Percentiles rank a stretch among this genome's conserved stretches.
phyloP scores from a whole-genome alignment of 2,888 invertebrate genomes.

The Acrocyrtus sp. region DNA sequence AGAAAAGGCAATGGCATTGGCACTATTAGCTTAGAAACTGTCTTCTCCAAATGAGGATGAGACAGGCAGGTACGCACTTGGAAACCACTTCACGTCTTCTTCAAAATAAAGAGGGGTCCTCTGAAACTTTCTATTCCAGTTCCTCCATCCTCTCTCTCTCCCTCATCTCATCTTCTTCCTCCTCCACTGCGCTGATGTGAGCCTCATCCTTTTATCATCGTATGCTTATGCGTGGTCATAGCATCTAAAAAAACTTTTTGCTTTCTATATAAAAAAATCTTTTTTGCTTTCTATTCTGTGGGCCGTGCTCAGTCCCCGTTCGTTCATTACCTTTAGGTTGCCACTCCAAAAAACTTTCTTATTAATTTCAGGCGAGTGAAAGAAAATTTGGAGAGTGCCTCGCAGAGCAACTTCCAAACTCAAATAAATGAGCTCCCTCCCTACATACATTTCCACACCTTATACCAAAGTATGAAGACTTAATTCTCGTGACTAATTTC shows the following conservation, averaged over 20 bases:
- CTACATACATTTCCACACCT: too few species aligned
- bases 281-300: too few species aligned
- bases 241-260: too few species aligned
- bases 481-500: too few species aligned
- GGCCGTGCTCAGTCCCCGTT: too few species aligned
- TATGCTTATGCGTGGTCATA: neutral
- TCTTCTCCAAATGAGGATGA: neutral
- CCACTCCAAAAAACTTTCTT: neutral
- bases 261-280: too few species aligned
- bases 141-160: neutral
- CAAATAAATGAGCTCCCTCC: too few species aligned
- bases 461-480: too few species aligned
- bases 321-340: too few species aligned
- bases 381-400: neutral
- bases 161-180: neutral
- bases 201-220: neutral
- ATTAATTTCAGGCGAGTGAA: neutral
- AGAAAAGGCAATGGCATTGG: neutral
- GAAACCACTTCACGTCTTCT: slow-evolving; percentile 21
- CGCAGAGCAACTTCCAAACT: too few species aligned
- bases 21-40: neutral
- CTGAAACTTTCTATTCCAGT: slow-evolving; percentile 5
- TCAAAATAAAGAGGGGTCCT: neutral
- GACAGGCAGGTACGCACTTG: slow-evolving; percentile 5
- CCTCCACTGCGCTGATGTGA: neutral